A percentile compares a stretch with the other conserved stretches of the same genome.
These are phyloP conservation scores for Pocota personata DNA, from an alignment of 2,888 invertebrate genomes.

Conservation along the genomic window DNA sequence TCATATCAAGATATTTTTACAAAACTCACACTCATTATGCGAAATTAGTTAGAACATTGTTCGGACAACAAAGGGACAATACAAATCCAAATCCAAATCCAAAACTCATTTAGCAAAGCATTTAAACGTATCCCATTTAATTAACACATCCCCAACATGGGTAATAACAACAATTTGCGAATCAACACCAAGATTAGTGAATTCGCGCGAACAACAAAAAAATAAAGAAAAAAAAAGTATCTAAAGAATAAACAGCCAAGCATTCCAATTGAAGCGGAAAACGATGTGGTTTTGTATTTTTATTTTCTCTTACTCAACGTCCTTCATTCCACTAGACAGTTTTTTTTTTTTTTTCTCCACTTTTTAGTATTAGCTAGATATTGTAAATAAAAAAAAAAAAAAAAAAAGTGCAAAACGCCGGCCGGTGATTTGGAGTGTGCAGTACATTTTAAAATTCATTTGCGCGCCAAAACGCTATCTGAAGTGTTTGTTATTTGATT, in stretches of 20 bases:
- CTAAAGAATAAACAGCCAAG: constrained; percentile 18
- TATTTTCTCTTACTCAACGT: constrained; percentile 28
- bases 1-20: too few species aligned
- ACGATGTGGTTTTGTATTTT: constrained; percentile 18
- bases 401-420: not conserved
- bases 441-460: constrained; percentile 55
- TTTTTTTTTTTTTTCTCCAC: constrained; percentile 7
- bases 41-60: not conserved
- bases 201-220: constrained; percentile 38
- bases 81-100: not conserved
- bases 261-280: constrained; percentile 65
- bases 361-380: not conserved
- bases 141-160: constrained; percentile 59
- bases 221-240: constrained; percentile 1
- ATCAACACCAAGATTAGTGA: constrained; percentile 65
- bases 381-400: not conserved
- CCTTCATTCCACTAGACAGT: constrained; percentile 14
- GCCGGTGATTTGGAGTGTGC: constrained; percentile 40
- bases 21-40: not conserved
- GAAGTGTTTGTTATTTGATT: constrained; percentile 47
- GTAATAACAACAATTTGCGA: constrained; percentile 62
- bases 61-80: not conserved
- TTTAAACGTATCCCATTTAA: constrained; percentile 58
- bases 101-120: constrained; percentile 36
- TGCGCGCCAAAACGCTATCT: constrained; percentile 62